phyloP scores from a whole-genome alignment of 2,113 vertebrate genomes.

The Podiceps cristatus region DNA sequence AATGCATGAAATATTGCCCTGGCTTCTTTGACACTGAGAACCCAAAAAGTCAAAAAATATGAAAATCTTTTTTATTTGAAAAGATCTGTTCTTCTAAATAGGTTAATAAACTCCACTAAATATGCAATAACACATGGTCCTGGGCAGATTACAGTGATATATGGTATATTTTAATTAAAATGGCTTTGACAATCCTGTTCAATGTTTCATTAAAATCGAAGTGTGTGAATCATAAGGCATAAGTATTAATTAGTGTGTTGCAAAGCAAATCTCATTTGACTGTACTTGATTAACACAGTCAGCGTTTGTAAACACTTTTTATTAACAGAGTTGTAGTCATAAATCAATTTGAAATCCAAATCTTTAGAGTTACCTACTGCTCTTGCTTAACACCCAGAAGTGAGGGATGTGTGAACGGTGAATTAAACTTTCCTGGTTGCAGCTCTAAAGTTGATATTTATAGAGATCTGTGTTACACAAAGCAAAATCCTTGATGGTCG shows the following conservation, averaged over 20 bases:
- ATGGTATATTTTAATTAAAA: conserved; percentile 10
- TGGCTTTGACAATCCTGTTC: not conserved
- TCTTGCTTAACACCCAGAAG: not conserved
- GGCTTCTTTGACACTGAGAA: not conserved
- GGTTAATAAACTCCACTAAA: not conserved
- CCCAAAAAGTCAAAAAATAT: not conserved
- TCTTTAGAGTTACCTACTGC: not conserved
- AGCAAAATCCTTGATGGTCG: not conserved
- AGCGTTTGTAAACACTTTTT: conserved; percentile 1
- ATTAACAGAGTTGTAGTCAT: conserved; percentile 6
- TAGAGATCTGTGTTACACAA: too few species aligned
- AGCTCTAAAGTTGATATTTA: not conserved
- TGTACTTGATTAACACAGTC: conserved; percentile 19
- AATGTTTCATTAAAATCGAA: conserved; percentile 35
- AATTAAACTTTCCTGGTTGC: not conserved
- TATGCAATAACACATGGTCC: not conserved
- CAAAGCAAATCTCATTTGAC: conserved; percentile 16
- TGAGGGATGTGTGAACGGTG: rapidly evolving
- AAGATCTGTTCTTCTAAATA: not conserved
- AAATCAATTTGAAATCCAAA: not conserved
- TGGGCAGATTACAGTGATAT: not conserved
- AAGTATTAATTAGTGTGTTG: conserved; percentile 38
- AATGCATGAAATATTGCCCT: not conserved
- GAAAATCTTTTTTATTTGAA: not conserved
- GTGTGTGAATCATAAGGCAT: conserved; percentile 13